Evolutionary conservation across 2,113 vertebrate genomes (phyloP).

Genomic region (Rhabdomys dilectus): DNA sequence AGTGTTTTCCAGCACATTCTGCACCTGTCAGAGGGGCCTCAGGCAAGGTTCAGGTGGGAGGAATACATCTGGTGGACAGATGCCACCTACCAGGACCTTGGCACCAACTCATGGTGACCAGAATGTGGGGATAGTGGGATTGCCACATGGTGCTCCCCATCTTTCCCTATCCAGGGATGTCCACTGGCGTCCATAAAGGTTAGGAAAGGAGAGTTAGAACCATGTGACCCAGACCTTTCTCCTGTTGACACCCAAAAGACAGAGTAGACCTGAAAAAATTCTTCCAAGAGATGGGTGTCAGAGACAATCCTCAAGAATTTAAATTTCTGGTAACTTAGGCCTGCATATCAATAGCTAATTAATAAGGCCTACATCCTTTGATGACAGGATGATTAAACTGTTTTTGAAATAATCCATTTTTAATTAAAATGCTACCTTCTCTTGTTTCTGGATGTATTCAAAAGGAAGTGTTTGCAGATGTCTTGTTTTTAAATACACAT

Average conservation of each 20-base stretch:
- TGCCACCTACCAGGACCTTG: neutral
- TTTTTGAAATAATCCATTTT: constrained; percentile 90
- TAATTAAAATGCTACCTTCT: constrained; percentile 89
- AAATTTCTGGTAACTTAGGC: constrained; percentile 83
- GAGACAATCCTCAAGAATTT: constrained; percentile 71
- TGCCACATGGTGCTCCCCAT: accelerated
- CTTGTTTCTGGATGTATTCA: constrained; percentile 84
- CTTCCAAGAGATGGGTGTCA: constrained; percentile 70
- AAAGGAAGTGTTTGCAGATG: constrained; percentile 86
- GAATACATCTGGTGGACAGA: neutral
- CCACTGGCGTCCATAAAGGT: neutral
- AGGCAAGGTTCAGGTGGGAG: accelerated
- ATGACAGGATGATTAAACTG: constrained; percentile 89
- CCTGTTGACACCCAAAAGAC: neutral
- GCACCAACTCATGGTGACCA: neutral
- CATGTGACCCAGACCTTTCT: neutral
- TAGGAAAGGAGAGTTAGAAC: accelerated
- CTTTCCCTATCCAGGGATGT: neutral
- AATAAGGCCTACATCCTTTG: constrained; percentile 86
- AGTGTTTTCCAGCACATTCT: accelerated
- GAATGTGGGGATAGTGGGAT: neutral
- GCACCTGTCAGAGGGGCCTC: neutral
- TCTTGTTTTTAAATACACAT: constrained; percentile 87
- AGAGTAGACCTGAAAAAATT: constrained; percentile 41
- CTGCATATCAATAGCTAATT: constrained; percentile 89